Base-by-base conservation (phyloP, 2,888 invertebrate species). In the Petrophora chlorosata region DNA sequence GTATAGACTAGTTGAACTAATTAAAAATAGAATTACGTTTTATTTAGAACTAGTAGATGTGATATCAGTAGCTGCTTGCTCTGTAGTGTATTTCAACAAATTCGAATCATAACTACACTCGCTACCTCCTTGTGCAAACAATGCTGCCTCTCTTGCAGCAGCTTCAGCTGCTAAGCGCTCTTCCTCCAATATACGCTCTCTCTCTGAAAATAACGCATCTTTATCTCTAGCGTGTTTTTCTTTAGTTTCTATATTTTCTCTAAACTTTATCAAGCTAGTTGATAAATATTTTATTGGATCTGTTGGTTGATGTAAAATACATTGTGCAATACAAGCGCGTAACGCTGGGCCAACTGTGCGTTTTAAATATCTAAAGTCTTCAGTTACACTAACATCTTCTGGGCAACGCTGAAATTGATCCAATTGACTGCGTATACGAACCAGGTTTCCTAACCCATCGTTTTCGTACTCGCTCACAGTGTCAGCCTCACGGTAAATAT, bases 391-490 rank as follows among this genome's bases (percentile, higher is more conserved):
- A n/a, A 72, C 76, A 53, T 88, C 85, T 25, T 70, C 79, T 4
- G 86, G 82, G 53, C 90, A 90, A 8, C 72, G 66, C 26, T 83
- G 71, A 58, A 86, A 82, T 44, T 82, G 61, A 57, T 85, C 85
- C 36, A 72, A 52, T 25, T 80, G 76, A 50, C 82, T 87, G 25
- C 82, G 80, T 56, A 85, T 80, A 36, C 88, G 82, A 1, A 90
- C 87, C n/a, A 90, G 67, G 59, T 90, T 90, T 29, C 90, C 90
- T 47, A 90, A 73, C 0, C 83, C 90, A 70, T 90, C 90, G 53
- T 81, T 82, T 73, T 90, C 88, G 56, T 87, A 90, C 62, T 90
- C 90, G 70, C 87, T 90, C 1, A 61, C 34, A 28, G 79, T 46
- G 63, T 85, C 89, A 40, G 57, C 58, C 12, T 90, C 90, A 12